Evolutionary conservation across 2,113 vertebrate genomes (phyloP), one percentile per base, ranked within the genome.

Genomic region (Pollimyrus isidori): DNA sequence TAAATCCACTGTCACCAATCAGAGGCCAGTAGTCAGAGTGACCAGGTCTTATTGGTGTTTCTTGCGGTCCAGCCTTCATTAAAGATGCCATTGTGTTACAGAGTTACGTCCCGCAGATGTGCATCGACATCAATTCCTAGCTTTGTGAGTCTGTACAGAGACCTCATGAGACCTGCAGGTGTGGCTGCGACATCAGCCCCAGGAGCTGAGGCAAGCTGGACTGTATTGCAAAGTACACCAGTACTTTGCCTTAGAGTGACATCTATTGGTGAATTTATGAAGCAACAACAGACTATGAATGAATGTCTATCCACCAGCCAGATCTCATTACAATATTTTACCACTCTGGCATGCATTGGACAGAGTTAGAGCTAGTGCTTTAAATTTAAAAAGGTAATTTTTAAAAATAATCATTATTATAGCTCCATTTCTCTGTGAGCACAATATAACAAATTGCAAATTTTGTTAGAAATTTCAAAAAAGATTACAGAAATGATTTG

Each of bases 231-330:
- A 69, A 69, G 62, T 4, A 69, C 26, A 69, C n/a, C 62, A 69
- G 10, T 30, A 69, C 62, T 26, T 69, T 87, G 35, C 84, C 26
- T 76, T 89, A 92, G 88, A 69, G 87, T 91, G 91, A 90, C 91
- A 91, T 89, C 92, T 92, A 90, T 45, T 39, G 92, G 69, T 76
- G 48, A 89, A 45, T 73, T 87, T 30, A 48, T 42, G 45, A 5
- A 21, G 89, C 39, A 89, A 46, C 42, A 89, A 3, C 58, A 46
- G 56, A 49, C 26, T 15, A 17, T 30, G 30, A 48, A 62, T 65
- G 21, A 39, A 21, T 49, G 30, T 39, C 19, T 84, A 7, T 23
- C 35, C 50, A 48, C 4, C 30, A n/a, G 15, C 42, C 9, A 11
- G 26, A 11, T 69, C 62, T 69, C 26, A 69, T 1, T 30, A 4